These are phyloP conservation scores for Pelecanus crispus DNA, from an alignment of 2,113 vertebrate genomes.

Conservation along the genomic window DNA sequence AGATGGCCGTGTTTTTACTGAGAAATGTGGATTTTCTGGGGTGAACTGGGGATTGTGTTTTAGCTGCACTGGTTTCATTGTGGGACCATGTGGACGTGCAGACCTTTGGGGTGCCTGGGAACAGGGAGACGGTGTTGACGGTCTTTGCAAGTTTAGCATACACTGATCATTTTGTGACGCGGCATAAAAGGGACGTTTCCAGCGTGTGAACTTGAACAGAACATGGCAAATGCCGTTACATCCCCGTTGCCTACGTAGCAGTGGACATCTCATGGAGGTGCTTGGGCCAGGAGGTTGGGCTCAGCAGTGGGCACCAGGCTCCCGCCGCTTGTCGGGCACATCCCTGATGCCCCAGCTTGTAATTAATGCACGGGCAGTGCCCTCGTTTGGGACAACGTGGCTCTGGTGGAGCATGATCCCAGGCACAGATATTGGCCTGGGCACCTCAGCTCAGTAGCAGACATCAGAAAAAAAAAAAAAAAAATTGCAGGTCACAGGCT, in stretches of 20 bases:
- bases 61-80: fast-evolving
- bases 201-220: not conserved
- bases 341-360: not conserved
- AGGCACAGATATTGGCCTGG: not conserved
- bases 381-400: not conserved
- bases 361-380: not conserved
- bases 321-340: not conserved
- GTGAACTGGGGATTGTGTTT: not conserved
- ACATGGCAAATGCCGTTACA: not conserved
- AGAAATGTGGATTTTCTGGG: not conserved
- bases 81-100: not conserved
- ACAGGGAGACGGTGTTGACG: not conserved
- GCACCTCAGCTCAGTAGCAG: not conserved
- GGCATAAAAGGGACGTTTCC: not conserved
- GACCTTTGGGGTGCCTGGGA: not conserved
- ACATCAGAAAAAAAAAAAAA: not conserved
- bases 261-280: not conserved
- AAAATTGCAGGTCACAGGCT: not conserved
- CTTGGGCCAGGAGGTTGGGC: not conserved
- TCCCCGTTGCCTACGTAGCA: not conserved
- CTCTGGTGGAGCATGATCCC: not conserved
- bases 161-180: not conserved
- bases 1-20: not conserved
- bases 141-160: not conserved
- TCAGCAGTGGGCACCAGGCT: not conserved